Evolutionary conservation across 2,113 vertebrate species (phyloP), one percentile per base, ranked within the genome.

Genomic region (Zeus faber): DNA sequence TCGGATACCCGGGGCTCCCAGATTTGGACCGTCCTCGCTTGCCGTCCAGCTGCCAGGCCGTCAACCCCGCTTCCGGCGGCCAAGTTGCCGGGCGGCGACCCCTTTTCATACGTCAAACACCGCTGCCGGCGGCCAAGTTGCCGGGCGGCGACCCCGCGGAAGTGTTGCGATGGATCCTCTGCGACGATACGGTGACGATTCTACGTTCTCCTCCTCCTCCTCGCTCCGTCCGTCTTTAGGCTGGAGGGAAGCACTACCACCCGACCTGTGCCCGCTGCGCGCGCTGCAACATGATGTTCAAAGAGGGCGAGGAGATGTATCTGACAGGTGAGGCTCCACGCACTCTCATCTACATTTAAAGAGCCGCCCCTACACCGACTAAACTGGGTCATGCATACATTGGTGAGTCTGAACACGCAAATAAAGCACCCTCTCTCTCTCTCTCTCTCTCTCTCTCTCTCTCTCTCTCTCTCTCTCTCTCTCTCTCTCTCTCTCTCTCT

Each of bases 271-370:
- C 97, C 72, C 92, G 95, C 25, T 99, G 97, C 72, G 92, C 92
- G 16, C 93, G 96, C 73, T 99, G 97, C 83, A 94, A 95, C 83
- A 87, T 93, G 87, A 99, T 95, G 95, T 99, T 99, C 89, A 93
- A 92, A 0, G 97, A 98, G 76, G 97, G 97, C 20, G 95, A 99
- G 78, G 97, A 99, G 85, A 98, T 99, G 96, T 99, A 98, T 72
- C 92, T 99, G 71, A 96, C 95, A 90, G 96, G 96, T 98, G 80
- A 76, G 85, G 61, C 65, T 11, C 8, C 4, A 74, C 11, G 2
- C 35, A 24, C 8, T 8, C 21, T 31, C 58, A 39, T 8, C 1
- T 25, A 2, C 17, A 14, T 20, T 21, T 29, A 14, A 23, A 3
- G 11, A 11, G 47, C 50, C 21, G 6, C 2, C 24, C 21, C 16